Conservation (phyloP, 2,888 invertebrate genomes). For the Lordiphosa andalusiaca region DNA sequence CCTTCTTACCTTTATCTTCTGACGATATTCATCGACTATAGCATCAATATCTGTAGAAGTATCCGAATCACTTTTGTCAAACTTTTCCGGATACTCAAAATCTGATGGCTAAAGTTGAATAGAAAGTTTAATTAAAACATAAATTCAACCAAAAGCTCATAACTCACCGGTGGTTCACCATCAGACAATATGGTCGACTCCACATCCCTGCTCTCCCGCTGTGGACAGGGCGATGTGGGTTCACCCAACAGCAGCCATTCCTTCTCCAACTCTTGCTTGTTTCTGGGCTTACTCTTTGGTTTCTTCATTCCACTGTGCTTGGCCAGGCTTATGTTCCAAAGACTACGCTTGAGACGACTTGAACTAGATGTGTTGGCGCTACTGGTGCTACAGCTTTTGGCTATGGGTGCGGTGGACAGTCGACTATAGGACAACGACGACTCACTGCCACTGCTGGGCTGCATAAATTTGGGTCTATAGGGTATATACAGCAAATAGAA, state of each 20-base stretch:
- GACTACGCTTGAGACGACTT: slow-evolving; percentile 69
- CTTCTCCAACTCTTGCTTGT: slow-evolving; percentile 78
- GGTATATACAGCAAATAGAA: slow-evolving; percentile 79
- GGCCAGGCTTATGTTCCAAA: slow-evolving; percentile 77
- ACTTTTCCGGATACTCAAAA: slow-evolving; percentile 78
- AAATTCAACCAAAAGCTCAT: not conserved
- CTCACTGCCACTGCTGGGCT: slow-evolving; percentile 71
- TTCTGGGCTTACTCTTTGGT: slow-evolving; percentile 67
- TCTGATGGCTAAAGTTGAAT: slow-evolving; percentile 69
- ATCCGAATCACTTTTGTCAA: slow-evolving; percentile 84
- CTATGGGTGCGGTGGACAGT: slow-evolving; percentile 76
- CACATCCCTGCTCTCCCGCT: slow-evolving; percentile 75
- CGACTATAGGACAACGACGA: slow-evolving; percentile 80
- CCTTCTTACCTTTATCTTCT: slow-evolving; percentile 84
- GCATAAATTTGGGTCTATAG: slow-evolving; percentile 78
- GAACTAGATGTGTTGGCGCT: slow-evolving; percentile 57
- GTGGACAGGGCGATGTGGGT: slow-evolving; percentile 79
- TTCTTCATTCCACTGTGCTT: slow-evolving; percentile 71
- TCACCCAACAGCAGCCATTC: slow-evolving; percentile 80
- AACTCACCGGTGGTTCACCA: slow-evolving; percentile 75
- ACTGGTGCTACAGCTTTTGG: slow-evolving; percentile 61
- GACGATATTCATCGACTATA: slow-evolving; percentile 88
- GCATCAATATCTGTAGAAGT: slow-evolving; percentile 89
- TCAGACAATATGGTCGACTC: slow-evolving; percentile 79
- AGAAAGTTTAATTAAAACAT: not conserved